Percentiles rank a stretch among this genome's conserved stretches.
These are phyloP conservation scores for Ormyrus nitidulus DNA, from an alignment of 2,888 invertebrate species.

Conservation along the genomic window DNA sequence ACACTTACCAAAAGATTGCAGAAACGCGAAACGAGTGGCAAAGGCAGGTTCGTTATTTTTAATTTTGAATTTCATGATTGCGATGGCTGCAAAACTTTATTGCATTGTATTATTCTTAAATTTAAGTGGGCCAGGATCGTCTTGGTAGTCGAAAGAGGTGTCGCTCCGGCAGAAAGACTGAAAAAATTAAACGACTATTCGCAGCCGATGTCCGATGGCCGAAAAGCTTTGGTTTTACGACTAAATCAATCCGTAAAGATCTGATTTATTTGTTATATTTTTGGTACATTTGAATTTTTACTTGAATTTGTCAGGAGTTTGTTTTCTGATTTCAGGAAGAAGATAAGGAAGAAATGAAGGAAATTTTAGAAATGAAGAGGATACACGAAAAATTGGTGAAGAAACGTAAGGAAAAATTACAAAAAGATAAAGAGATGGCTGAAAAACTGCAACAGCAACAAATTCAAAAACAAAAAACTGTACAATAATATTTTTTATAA, in stretches of 20 bases:
- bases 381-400: slow-evolving; percentile 88
- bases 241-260: slow-evolving; percentile 90
- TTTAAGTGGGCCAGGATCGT: slow-evolving; percentile 97
- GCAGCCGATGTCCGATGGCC: slow-evolving; percentile 93
- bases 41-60: slow-evolving; percentile 80
- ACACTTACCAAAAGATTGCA: slow-evolving; percentile 98
- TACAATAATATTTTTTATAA: slow-evolving; percentile 33
- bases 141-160: slow-evolving; percentile 97
- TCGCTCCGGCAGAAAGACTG: slow-evolving; percentile 90
- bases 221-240: slow-evolving; percentile 89
- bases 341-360: slow-evolving; percentile 95
- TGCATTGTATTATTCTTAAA: neutral
- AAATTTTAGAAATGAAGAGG: slow-evolving; percentile 92
- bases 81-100: neutral
- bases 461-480: slow-evolving; percentile 20
- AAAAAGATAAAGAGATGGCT: slow-evolving; percentile 53
- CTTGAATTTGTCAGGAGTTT: neutral
- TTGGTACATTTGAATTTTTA: too few relatives aligned
- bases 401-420: slow-evolving; percentile 78
- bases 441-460: slow-evolving; percentile 18
- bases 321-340: slow-evolving; percentile 81
- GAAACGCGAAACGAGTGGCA: slow-evolving; percentile 99
- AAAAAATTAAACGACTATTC: slow-evolving; percentile 93
- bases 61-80: neutral
- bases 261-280: neutral